Evolutionary conservation across 1,140 invertebrate genomes (phyloP).

Genomic region (Cephus cinctus): DNA sequence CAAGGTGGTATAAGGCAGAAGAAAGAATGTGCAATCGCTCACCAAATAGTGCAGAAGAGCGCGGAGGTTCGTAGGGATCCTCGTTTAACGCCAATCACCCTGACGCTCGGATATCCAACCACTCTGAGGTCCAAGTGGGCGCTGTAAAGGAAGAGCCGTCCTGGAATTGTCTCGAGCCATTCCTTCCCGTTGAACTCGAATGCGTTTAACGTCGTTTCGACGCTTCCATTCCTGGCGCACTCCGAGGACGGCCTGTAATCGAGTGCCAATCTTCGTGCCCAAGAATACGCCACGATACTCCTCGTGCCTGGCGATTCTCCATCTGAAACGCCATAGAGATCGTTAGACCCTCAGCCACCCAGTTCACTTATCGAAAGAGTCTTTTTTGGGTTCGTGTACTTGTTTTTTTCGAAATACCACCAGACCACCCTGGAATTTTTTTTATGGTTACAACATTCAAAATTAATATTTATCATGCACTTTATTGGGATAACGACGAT

Average conservation of each 20-base stretch:
- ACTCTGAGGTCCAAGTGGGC: slow-evolving; percentile 48
- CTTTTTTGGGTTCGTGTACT: too few relatives aligned
- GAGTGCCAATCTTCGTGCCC: slow-evolving; percentile 52
- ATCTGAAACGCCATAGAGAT: slow-evolving; percentile 25
- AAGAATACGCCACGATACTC: slow-evolving; percentile 50
- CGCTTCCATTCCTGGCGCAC: slow-evolving; percentile 40
- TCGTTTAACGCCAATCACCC: slow-evolving; percentile 51
- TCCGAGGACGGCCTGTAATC: slow-evolving; percentile 46
- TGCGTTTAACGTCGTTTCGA: slow-evolving; percentile 31
- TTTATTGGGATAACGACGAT: too few relatives aligned
- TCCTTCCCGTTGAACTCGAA: slow-evolving; percentile 27
- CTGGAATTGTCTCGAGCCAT: slow-evolving; percentile 47
- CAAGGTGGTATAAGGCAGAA: too few relatives aligned
- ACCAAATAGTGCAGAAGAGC: slow-evolving; percentile 50
- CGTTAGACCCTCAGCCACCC: too few relatives aligned
- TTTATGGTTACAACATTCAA: too few relatives aligned
- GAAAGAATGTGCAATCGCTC: too few relatives aligned
- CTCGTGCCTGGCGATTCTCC: slow-evolving; percentile 43
- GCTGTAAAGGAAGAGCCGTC: slow-evolving; percentile 48
- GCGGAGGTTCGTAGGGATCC: slow-evolving; percentile 36
- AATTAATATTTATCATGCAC: too few relatives aligned
- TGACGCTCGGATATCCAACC: slow-evolving; percentile 43
- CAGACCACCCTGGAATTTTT: too few relatives aligned
- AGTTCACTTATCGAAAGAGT: too few relatives aligned
- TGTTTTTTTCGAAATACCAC: too few relatives aligned